Percentiles rank a stretch among this genome's conserved stretches.
phyloP scores from a whole-genome alignment of 2,888 invertebrate genomes.

The Drosophila phalerata region DNA sequence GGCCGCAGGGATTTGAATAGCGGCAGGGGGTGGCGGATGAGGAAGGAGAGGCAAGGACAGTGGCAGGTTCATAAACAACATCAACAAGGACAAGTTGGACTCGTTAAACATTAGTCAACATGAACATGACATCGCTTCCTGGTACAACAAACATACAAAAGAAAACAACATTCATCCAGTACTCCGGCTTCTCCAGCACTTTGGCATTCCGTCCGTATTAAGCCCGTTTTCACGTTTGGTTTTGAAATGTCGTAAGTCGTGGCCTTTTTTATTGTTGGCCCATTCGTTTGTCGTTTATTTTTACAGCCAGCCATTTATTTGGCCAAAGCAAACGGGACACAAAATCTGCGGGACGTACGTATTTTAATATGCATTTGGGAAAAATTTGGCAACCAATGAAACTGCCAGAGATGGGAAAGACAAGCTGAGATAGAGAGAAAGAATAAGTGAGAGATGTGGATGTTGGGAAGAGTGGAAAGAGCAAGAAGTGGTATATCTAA shows the following conservation, averaged over 20 bases:
- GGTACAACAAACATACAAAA: neutral
- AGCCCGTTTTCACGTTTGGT: conserved; percentile 69
- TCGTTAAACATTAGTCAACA: conserved; percentile 76
- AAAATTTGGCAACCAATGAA: conserved; percentile 62
- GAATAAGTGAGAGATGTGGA: neutral
- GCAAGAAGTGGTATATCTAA: conserved; percentile 38
- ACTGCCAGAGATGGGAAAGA: conserved; percentile 1
- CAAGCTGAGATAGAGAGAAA: neutral
- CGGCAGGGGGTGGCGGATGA: neutral
- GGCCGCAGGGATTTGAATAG: conserved; percentile 76
- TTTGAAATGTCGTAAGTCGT: conserved; percentile 75
- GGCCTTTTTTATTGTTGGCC: conserved; percentile 69
- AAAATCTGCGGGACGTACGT: conserved; percentile 55
- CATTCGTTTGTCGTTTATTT: conserved; percentile 81
- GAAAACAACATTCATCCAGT: neutral
- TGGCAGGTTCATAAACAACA: conserved; percentile 78
- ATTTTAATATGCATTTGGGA: conserved; percentile 84
- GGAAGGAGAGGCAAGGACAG: conserved; percentile 15
- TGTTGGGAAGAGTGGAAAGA: neutral
- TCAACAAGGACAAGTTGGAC: conserved; percentile 75
- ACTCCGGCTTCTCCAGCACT: neutral
- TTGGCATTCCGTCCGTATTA: conserved; percentile 24
- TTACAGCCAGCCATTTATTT: conserved; percentile 78
- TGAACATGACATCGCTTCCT: conserved; percentile 61
- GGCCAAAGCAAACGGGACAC: conserved; percentile 50